phyloP scores from a whole-genome alignment of 2,888 invertebrate species.

The Nebria salina region DNA sequence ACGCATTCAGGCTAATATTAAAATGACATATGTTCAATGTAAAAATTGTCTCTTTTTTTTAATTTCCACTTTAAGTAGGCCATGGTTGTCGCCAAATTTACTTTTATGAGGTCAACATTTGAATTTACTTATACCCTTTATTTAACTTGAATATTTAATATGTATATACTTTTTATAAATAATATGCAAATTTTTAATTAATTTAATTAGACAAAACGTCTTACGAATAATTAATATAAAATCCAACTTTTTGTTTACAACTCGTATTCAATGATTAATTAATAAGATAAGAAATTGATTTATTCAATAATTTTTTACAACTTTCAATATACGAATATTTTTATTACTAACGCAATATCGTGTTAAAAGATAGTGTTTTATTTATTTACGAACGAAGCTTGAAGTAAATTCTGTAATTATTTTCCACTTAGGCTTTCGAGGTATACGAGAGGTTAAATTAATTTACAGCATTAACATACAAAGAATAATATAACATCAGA shows the following conservation, averaged over 20 bases:
- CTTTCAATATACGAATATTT: neutral
- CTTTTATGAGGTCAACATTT: neutral
- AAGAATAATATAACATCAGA: slow-evolving; percentile 6
- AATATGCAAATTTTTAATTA: neutral
- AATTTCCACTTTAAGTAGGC: neutral
- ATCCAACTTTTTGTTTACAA: neutral
- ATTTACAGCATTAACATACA: slow-evolving; percentile 12
- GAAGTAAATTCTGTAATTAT: slow-evolving; percentile 8
- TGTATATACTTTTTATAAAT: too few species aligned
- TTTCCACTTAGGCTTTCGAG: slow-evolving; percentile 17
- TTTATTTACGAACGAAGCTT: neutral
- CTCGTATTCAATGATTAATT: neutral
- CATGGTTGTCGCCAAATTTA: neutral
- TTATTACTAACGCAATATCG: neutral
- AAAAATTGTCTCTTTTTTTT: neutral
- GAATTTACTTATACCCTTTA: neutral
- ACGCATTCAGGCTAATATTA: neutral
- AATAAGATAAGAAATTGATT: neutral
- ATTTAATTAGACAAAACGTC: neutral
- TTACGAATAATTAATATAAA: neutral
- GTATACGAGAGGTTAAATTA: slow-evolving; percentile 7
- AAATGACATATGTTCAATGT: neutral
- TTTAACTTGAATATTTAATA: neutral
- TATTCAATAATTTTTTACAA: neutral
- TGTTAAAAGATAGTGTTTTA: too few species aligned